A percentile compares a stretch with the other conserved stretches of the same genome.
Conservation (phyloP, 2,797 vertebrate genomes). For the Melanotaenia pygmaea region DNA sequence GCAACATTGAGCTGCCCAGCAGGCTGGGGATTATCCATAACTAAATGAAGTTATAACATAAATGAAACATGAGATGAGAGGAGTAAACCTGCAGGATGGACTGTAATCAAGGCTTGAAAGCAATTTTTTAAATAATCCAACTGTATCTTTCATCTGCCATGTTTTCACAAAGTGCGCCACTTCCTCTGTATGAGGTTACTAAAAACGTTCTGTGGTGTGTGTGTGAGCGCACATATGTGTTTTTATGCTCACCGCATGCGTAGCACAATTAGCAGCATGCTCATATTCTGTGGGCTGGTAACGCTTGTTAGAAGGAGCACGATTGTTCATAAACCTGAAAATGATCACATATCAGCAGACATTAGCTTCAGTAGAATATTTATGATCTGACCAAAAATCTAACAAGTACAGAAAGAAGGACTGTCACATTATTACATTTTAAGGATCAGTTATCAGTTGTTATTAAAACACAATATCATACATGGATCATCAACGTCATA, state of each 20-base stretch:
- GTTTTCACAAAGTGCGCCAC: constrained; percentile 21
- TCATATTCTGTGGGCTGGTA: constrained; percentile 97
- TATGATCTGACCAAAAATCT: not conserved
- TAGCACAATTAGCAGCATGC: constrained; percentile 95
- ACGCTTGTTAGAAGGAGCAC: constrained; percentile 91
- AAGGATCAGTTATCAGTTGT: no score
- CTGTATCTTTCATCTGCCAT: constrained; percentile 4
- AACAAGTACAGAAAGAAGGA: not conserved
- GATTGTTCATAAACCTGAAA: constrained; percentile 95
- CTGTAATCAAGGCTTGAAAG: constrained; percentile 9
- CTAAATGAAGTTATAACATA: constrained; percentile 61
- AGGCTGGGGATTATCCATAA: constrained; percentile 96
- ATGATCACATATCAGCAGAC: constrained; percentile 31
- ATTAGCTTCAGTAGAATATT: not conserved
- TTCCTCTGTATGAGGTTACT: constrained; percentile 20
- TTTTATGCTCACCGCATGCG: constrained; percentile 88
- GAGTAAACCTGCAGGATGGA: constrained; percentile 7
- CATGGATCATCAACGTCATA: not conserved
- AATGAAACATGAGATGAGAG: constrained; percentile 30
- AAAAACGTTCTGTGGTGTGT: constrained; percentile 17
- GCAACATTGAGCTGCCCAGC: constrained; percentile 91
- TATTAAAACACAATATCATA: no score
- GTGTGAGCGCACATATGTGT: constrained; percentile 19
- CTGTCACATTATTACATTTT: not conserved
- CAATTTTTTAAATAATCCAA: constrained; percentile 10